phyloP scores from a whole-genome alignment of 2,113 vertebrate species.

The Synchiropus splendidus region DNA sequence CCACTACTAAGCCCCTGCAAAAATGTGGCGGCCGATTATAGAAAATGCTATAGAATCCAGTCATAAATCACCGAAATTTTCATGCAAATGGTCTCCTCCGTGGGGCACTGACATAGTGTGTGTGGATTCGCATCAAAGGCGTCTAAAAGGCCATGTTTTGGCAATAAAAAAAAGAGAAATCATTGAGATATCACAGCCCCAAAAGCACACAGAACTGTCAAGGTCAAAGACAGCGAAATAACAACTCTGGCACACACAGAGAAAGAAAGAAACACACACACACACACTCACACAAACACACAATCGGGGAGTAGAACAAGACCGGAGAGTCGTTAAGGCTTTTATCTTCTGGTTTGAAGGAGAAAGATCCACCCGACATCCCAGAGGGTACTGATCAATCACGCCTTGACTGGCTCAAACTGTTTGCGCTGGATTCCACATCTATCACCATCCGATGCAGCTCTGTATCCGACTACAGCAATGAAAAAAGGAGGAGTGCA shows the following conservation, averaged over 20 bases:
- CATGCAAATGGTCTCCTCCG: constrained; percentile 56
- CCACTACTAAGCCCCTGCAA: constrained; percentile 67
- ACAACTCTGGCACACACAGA: constrained; percentile 40
- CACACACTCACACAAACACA: constrained; percentile 42
- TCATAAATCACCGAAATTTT: constrained; percentile 68
- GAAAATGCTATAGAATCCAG: constrained; percentile 59
- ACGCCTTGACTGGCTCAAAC: constrained; percentile 90
- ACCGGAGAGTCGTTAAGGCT: constrained; percentile 60
- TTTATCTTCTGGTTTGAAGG: constrained; percentile 62
- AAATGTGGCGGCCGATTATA: constrained; percentile 65
- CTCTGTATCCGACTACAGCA: constrained; percentile 75
- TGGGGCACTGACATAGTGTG: constrained; percentile 51
- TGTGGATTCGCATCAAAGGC: constrained; percentile 50
- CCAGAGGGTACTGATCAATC: constrained; percentile 93
- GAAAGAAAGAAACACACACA: constrained; percentile 21
- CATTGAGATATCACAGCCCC: constrained; percentile 54
- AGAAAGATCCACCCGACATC: constrained; percentile 77
- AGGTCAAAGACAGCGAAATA: constrained; percentile 59
- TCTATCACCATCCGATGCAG: constrained; percentile 82
- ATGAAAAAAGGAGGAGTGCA: constrained; percentile 57
- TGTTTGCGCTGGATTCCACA: constrained; percentile 87
- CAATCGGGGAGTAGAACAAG: constrained; percentile 56
- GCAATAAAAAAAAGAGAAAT: constrained; percentile 55
- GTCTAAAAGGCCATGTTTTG: constrained; percentile 60
- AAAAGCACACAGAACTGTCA: constrained; percentile 66